Percentiles rank a stretch among this genome's conserved stretches.
These are phyloP conservation scores for Cloeon dipterum DNA, from an alignment of 2,888 invertebrate genomes.

Conservation along the genomic window DNA sequence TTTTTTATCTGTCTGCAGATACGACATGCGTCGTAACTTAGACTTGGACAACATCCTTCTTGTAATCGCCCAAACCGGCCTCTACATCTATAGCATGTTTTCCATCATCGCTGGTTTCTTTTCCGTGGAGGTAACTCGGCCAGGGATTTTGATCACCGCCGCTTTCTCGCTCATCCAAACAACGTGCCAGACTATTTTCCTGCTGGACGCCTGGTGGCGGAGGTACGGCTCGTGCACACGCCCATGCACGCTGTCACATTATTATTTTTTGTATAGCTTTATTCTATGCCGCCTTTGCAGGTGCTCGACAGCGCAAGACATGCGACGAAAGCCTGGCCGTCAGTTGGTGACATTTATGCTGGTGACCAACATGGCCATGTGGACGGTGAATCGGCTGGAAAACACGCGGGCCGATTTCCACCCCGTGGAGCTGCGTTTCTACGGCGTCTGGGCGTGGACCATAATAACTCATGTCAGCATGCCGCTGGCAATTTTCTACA, in stretches of 20 bases:
- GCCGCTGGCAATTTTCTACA: slow-evolving; percentile 22
- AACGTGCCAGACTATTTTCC: slow-evolving; percentile 16
- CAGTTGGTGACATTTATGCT: slow-evolving; percentile 67
- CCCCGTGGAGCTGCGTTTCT: slow-evolving; percentile 21
- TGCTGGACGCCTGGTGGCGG: slow-evolving; percentile 35
- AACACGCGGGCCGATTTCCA: slow-evolving; percentile 19
- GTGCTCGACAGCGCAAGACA: slow-evolving; percentile 44
- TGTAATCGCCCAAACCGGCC: slow-evolving; percentile 4
- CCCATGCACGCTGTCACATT: no score
- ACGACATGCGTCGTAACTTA: no score
- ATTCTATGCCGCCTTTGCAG: no score
- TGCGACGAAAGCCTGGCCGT: slow-evolving; percentile 54
- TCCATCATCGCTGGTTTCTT: slow-evolving; percentile 5
- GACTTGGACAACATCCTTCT: slow-evolving; percentile 3
- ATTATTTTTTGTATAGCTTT: no score
- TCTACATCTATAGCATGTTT: slow-evolving; percentile 5
- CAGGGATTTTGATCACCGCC: slow-evolving; percentile 13
- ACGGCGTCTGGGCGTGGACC: slow-evolving; percentile 20
- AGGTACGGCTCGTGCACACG: no score
- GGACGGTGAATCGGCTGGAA: slow-evolving; percentile 38
- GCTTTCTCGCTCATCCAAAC: slow-evolving; percentile 18
- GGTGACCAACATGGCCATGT: slow-evolving; percentile 61
- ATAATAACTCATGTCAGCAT: slow-evolving; percentile 20
- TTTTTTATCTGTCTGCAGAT: no score
- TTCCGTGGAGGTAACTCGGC: slow-evolving; percentile 1